These are phyloP conservation scores for Proteles cristata DNA, from an alignment of 2,113 vertebrate species.

Conservation along the genomic window DNA sequence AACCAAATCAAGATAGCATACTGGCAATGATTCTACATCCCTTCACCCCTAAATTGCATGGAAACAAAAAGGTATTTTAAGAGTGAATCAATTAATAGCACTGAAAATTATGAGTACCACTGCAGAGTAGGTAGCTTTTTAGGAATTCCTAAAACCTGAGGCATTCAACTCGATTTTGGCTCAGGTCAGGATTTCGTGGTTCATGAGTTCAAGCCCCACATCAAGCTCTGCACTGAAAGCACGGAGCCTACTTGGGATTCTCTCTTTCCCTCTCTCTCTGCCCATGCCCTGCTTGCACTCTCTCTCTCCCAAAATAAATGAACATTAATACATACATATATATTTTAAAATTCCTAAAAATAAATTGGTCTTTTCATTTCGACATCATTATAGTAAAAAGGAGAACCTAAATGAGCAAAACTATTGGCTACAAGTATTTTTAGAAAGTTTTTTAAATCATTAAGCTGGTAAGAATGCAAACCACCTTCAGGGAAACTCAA, in stretches of 20 bases:
- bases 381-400: neutral
- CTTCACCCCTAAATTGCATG: neutral
- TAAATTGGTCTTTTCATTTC: neutral
- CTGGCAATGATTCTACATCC: neutral
- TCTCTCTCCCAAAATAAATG: too few relatives aligned
- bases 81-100: neutral
- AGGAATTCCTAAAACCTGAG: neutral
- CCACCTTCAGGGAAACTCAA: constrained; percentile 8
- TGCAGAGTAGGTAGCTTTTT: neutral
- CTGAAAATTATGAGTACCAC: neutral
- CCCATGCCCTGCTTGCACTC: too few relatives aligned
- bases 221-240: too few relatives aligned
- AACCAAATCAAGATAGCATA: neutral
- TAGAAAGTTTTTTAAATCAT: neutral
- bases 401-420: neutral
- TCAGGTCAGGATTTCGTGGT: too few relatives aligned
- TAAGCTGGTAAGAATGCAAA: neutral
- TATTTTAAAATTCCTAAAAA: neutral
- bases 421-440: neutral
- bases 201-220: too few relatives aligned
- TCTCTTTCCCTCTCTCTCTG: too few relatives aligned
- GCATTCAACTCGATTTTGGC: too few relatives aligned
- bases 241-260: too few relatives aligned
- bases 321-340: too few relatives aligned
- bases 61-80: neutral